Evolutionary conservation across 2,113 vertebrate species (phyloP).

Genomic region (Alligator mississippiensis): DNA sequence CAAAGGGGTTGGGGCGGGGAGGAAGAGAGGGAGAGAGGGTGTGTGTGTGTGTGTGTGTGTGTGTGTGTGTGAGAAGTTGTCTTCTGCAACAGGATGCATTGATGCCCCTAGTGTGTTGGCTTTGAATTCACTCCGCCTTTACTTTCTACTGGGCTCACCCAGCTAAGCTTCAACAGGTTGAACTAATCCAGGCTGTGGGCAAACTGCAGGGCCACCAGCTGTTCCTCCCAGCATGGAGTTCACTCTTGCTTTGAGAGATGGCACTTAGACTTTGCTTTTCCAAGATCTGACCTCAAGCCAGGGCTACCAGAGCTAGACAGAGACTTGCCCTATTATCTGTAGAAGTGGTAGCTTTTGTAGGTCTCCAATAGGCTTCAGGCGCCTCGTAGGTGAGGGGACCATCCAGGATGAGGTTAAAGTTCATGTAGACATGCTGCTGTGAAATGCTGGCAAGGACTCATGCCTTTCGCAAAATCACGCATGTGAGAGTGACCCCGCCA

Average conservation of each 20-base stretch:
- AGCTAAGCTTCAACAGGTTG: neutral
- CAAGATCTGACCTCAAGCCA: neutral
- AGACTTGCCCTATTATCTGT: neutral
- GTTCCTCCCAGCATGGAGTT: neutral
- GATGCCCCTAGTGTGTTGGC: neutral
- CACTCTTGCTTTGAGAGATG: no score
- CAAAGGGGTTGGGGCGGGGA: neutral
- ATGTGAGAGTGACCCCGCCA: no score
- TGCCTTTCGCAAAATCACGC: no score
- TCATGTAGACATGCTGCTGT: no score
- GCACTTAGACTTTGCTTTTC: neutral
- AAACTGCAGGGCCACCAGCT: neutral
- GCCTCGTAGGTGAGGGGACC: no score
- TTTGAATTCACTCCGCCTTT: neutral
- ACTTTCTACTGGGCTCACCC: neutral
- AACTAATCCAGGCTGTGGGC: neutral
- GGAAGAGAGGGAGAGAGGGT: neutral
- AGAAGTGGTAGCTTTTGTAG: neutral
- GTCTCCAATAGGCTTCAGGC: no score
- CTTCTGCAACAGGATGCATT: fast-evolving
- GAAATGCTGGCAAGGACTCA: no score
- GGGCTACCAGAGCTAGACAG: neutral
- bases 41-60: neutral
- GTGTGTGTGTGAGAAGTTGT: neutral
- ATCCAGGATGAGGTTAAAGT: no score